Evolutionary conservation across 2,888 invertebrate species (phyloP).

Genomic region (Spisula subtruncata): DNA sequence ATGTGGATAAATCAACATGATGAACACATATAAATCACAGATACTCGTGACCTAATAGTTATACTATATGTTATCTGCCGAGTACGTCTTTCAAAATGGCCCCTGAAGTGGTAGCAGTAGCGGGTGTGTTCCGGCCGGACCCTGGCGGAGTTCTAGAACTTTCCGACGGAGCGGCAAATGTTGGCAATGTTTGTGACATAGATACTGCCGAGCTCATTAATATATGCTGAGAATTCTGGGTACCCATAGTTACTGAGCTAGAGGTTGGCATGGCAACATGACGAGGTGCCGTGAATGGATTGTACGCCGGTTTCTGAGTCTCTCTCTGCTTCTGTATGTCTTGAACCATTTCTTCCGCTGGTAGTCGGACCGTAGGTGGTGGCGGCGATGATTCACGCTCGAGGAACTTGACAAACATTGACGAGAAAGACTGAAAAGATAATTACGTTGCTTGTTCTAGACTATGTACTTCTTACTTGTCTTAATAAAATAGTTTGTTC

Average conservation of each 20-base stretch:
- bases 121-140: conserved; percentile 76
- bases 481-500: too few species aligned
- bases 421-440: conserved; percentile 90
- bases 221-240: conserved; percentile 67
- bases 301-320: conserved; percentile 80
- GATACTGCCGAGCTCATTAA: conserved; percentile 80
- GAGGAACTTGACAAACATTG: conserved; percentile 93
- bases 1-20: not conserved
- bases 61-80: conserved; percentile 70
- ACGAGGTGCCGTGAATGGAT: conserved; percentile 86
- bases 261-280: conserved; percentile 80
- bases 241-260: conserved; percentile 27
- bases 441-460: not conserved
- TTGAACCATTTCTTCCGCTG: conserved; percentile 87
- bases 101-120: conserved; percentile 78
- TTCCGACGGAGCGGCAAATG: conserved; percentile 74
- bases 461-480: too few species aligned
- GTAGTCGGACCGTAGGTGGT: conserved; percentile 84
- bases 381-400: conserved; percentile 94
- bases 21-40: not conserved
- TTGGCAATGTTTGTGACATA: conserved; percentile 75
- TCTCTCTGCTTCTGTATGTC: conserved; percentile 82
- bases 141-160: conserved; percentile 70
- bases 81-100: conserved; percentile 84
- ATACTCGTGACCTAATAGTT: not conserved